Percentiles rank a stretch among this genome's conserved stretches.
Evolutionary conservation across 1,140 invertebrate species (phyloP).

Genomic region (Papilio machaon): DNA sequence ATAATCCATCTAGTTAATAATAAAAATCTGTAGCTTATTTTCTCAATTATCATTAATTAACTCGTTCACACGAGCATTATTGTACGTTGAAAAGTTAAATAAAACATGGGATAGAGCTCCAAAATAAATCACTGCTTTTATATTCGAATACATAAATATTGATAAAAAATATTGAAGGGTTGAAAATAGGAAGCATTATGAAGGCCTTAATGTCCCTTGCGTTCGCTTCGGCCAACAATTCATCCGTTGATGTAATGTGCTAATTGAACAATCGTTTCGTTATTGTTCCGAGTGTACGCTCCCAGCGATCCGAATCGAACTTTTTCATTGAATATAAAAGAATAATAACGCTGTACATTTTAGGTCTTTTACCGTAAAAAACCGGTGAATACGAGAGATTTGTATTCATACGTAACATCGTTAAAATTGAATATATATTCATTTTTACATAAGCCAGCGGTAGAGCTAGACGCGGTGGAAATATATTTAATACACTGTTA

Average conservation of each 20-base stretch:
- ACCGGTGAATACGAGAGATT: slow-evolving; percentile 38
- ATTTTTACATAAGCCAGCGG: slow-evolving; percentile 25
- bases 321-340: slow-evolving; percentile 35
- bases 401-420: slow-evolving; percentile 39
- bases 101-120: neutral
- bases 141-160: neutral
- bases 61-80: neutral
- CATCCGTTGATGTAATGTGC: slow-evolving; percentile 39
- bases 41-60: neutral
- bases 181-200: slow-evolving; percentile 16
- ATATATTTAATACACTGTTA: slow-evolving; percentile 16
- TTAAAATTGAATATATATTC: slow-evolving; percentile 39
- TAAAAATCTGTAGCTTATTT: no score
- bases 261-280: slow-evolving; percentile 67
- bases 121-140: neutral
- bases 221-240: slow-evolving; percentile 2
- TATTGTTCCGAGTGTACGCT: slow-evolving; percentile 45
- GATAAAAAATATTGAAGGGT: slow-evolving; percentile 1
- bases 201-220: neutral
- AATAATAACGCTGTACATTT: slow-evolving; percentile 38
- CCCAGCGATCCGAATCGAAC: slow-evolving; percentile 32
- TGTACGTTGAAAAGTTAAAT: neutral
- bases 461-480: neutral
- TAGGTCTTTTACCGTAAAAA: slow-evolving; percentile 36
- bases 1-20: neutral